Conservation (phyloP, 2,113 vertebrate genomes). For the Psephotus haematonotus region DNA sequence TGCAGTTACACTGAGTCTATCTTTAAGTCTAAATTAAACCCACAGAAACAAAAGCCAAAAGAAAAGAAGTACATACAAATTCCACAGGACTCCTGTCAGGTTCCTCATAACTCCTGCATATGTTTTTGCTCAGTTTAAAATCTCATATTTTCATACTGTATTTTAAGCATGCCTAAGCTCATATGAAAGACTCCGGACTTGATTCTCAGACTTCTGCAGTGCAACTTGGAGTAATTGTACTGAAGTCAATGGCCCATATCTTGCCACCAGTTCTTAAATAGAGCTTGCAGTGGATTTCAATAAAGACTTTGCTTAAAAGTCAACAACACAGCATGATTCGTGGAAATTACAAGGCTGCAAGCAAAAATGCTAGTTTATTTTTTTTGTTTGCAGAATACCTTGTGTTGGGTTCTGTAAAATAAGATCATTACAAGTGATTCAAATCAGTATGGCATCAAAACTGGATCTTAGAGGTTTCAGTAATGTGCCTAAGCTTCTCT, state of each 20-base stretch:
- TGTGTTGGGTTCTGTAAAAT: background rate
- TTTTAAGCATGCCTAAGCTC: background rate
- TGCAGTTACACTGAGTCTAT: background rate
- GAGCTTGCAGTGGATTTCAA: conserved; percentile 41
- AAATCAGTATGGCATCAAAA: background rate
- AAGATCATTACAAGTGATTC: background rate
- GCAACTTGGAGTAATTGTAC: conserved; percentile 25
- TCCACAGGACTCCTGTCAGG: background rate
- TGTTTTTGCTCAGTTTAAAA: background rate
- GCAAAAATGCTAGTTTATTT: conserved; percentile 25
- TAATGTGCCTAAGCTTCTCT: background rate
- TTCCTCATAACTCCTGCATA: background rate
- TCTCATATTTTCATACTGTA: background rate
- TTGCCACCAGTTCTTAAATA: conserved; percentile 43
- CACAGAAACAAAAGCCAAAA: background rate
- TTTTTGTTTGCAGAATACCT: background rate
- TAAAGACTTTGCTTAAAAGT: conserved; percentile 58
- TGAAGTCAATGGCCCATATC: conserved; percentile 46
- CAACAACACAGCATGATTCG: conserved; percentile 50
- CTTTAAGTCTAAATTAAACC: background rate
- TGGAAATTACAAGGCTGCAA: conserved; percentile 42
- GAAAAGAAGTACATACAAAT: background rate
- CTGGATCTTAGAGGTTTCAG: background rate
- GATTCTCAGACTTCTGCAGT: background rate
- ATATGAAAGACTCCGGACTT: background rate